Evolutionary conservation across 2,888 invertebrate species (phyloP).

Genomic region (Saturnia japonica): DNA sequence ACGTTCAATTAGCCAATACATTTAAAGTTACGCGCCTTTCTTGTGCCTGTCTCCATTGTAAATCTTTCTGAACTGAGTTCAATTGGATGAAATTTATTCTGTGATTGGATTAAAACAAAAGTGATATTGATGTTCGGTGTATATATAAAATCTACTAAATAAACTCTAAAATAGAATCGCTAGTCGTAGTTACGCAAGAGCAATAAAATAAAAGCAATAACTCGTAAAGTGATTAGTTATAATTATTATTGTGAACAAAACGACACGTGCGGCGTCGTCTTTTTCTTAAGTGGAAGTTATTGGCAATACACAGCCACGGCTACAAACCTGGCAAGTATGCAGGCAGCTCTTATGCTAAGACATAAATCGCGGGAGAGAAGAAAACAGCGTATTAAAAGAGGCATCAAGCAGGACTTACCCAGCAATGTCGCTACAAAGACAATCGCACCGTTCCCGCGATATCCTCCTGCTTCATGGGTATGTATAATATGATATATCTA

Average conservation of each 20-base stretch:
- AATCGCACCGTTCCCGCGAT: constrained; percentile 93
- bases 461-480: constrained; percentile 91
- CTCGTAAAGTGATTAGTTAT: constrained; percentile 29
- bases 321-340: constrained; percentile 88
- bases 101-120: constrained; percentile 67
- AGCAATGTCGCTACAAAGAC: constrained; percentile 93
- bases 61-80: constrained; percentile 63
- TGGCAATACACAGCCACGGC: constrained; percentile 55
- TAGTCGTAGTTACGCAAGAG: constrained; percentile 45
- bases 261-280: constrained; percentile 28
- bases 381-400: constrained; percentile 89
- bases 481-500: constrained; percentile 40
- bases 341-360: constrained; percentile 96
- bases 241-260: constrained; percentile 27
- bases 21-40: constrained; percentile 72
- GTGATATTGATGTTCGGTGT: constrained; percentile 60
- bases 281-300: constrained; percentile 51
- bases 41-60: constrained; percentile 77
- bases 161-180: constrained; percentile 38
- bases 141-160: constrained; percentile 50
- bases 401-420: constrained; percentile 89
- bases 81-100: constrained; percentile 59
- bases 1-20: constrained; percentile 59
- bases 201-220: constrained; percentile 17
- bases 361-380: constrained; percentile 93